A percentile compares a stretch with the other conserved stretches of the same genome.
Conservation (phyloP, 2,113 vertebrate genomes). For the Oryzias celebensis region DNA sequence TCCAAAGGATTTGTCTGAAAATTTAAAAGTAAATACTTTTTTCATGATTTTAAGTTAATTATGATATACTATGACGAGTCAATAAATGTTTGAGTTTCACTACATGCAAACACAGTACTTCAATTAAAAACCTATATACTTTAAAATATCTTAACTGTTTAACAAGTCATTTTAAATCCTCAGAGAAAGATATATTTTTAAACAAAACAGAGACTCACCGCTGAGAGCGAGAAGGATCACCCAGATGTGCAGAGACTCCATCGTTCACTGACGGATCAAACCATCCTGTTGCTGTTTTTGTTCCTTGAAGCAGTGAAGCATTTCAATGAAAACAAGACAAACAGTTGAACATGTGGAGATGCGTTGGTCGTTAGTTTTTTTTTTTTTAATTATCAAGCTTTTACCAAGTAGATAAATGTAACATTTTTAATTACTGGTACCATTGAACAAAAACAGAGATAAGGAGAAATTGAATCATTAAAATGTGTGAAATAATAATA, state of each 20-base stretch:
- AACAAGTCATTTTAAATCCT: too few species aligned
- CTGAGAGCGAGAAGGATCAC: conserved; percentile 18
- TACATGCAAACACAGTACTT: neutral
- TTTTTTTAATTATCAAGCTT: neutral
- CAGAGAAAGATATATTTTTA: too few species aligned
- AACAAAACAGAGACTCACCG: conserved; percentile 21
- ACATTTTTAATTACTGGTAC: too few species aligned
- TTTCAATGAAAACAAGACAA: conserved; percentile 8
- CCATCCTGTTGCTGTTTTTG: conserved; percentile 12
- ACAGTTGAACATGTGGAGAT: neutral
- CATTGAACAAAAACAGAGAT: too few species aligned
- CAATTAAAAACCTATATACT: neutral
- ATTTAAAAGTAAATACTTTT: neutral
- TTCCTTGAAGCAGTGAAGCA: conserved; percentile 3
- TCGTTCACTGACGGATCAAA: conserved; percentile 15
- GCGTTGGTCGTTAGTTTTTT: neutral
- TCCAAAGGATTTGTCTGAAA: neutral
- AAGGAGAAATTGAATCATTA: too few species aligned
- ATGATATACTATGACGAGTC: neutral
- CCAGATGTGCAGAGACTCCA: neutral
- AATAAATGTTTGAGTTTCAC: neutral
- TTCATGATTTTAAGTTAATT: too few species aligned
- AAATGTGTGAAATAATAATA: too few species aligned
- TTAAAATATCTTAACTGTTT: neutral
- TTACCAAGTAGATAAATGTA: too few species aligned